Conservation (phyloP, 2,113 vertebrate species). For the Malurus cyaneus region DNA sequence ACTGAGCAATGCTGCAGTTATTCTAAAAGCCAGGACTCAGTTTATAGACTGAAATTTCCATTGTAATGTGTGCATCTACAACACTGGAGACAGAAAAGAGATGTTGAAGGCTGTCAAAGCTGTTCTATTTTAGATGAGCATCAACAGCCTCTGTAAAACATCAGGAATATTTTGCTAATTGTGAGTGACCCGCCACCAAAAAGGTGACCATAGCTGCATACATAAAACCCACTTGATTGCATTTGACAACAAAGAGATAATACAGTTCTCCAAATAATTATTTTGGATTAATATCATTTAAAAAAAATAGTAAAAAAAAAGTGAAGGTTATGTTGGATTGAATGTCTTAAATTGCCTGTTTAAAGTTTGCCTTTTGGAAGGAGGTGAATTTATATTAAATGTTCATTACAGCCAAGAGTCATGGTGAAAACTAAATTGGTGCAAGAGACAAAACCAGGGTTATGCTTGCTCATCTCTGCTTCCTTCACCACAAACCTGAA, state of each 20-base stretch:
- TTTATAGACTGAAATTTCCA: slow-evolving; percentile 40
- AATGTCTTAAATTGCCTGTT: not conserved
- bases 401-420: not conserved
- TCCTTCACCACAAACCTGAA: not conserved
- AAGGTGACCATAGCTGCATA: not conserved
- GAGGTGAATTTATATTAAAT: not conserved
- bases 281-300: not conserved
- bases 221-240: not conserved
- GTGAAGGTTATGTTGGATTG: not conserved
- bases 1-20: not conserved
- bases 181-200: not conserved
- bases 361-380: not conserved
- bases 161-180: not conserved
- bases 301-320: not conserved
- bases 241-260: not conserved
- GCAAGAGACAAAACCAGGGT: not conserved
- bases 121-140: not conserved
- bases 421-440: not conserved
- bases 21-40: not conserved
- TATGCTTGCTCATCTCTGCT: not conserved
- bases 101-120: not conserved
- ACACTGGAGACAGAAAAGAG: not conserved
- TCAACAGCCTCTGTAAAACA: not conserved
- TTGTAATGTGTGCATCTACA: not conserved
- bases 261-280: not conserved